These are phyloP conservation scores for Metaphire vulgaris DNA, from an alignment of 1,140 invertebrate genomes.

Conservation along the genomic window DNA sequence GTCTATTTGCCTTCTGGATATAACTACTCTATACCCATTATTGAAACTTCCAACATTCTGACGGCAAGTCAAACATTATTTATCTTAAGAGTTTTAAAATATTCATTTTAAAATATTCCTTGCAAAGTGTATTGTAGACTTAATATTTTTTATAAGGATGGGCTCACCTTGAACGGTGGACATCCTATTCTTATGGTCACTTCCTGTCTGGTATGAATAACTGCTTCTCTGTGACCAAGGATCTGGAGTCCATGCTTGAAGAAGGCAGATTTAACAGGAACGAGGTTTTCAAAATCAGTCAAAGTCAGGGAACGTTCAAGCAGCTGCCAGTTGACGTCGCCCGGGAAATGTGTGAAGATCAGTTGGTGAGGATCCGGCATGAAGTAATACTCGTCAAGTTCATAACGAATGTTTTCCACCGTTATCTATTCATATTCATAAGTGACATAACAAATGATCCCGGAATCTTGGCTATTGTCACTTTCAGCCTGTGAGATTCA, in stretches of 20 bases:
- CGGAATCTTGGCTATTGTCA: no score
- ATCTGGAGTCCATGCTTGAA: constrained; percentile 53
- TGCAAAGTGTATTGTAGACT: no score
- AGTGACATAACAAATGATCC: no score
- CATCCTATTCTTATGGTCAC: constrained; percentile 30
- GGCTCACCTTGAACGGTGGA: constrained; percentile 23
- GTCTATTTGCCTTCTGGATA: no score
- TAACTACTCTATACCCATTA: no score
- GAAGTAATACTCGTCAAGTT: constrained; percentile 52
- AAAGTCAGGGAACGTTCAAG: constrained; percentile 42
- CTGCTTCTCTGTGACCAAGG: constrained; percentile 47
- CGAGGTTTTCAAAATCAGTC: constrained; percentile 52
- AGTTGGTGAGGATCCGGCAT: constrained; percentile 49
- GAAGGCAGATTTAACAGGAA: constrained; percentile 52
- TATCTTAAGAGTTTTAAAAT: no score
- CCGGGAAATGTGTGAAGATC: constrained; percentile 52
- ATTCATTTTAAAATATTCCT: no score
- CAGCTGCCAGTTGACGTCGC: constrained; percentile 50
- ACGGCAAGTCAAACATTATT: no score
- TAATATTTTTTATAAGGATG: no score
- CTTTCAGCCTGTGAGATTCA: no score
- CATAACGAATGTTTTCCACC: constrained; percentile 41
- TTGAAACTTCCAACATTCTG: no score
- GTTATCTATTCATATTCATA: constrained; percentile 19
- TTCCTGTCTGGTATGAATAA: constrained; percentile 30